A percentile compares a stretch with the other conserved stretches of the same genome.
These are phyloP conservation scores for Andinoacara biseriatus DNA, from an alignment of 2,113 vertebrate species.

Conservation along the genomic window DNA sequence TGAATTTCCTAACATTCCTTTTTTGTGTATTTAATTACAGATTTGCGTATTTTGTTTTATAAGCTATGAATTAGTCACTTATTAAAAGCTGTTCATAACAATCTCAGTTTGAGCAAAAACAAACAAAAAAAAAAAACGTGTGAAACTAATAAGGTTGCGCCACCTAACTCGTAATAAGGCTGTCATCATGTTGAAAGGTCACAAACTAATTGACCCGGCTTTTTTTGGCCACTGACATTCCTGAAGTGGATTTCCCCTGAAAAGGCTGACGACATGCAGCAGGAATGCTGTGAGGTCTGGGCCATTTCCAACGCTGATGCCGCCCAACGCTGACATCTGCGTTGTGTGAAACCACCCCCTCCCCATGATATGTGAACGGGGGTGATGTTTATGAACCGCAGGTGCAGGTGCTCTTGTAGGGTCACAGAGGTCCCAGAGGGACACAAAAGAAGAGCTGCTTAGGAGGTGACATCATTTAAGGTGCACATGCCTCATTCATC, in stretches of 20 bases:
- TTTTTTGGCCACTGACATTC: constrained; percentile 28
- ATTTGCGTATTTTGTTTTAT: neutral
- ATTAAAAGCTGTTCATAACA: neutral
- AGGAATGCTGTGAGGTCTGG: constrained; percentile 56
- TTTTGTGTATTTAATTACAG: neutral
- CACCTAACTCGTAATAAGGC: neutral
- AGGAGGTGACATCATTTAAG: constrained; percentile 70
- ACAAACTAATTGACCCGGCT: neutral
- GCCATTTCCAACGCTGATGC: constrained; percentile 17
- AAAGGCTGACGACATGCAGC: constrained; percentile 40
- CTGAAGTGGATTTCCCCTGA: constrained; percentile 55
- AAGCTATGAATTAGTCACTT: neutral
- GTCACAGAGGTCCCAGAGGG: constrained; percentile 55
- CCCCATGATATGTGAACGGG: neutral
- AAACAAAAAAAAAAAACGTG: neutral
- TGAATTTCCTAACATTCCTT: neutral
- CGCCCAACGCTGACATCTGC: constrained; percentile 50
- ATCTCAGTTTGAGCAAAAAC: neutral
- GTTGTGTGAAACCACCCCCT: constrained; percentile 19
- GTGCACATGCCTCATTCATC: constrained; percentile 23
- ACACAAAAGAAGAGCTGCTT: constrained; percentile 48
- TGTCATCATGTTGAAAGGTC: neutral
- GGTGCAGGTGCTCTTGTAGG: constrained; percentile 61
- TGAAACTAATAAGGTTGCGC: neutral
- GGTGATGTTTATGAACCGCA: constrained; percentile 63